Conservation (phyloP, 2,113 vertebrate genomes). For the Thunnus maccoyii region DNA sequence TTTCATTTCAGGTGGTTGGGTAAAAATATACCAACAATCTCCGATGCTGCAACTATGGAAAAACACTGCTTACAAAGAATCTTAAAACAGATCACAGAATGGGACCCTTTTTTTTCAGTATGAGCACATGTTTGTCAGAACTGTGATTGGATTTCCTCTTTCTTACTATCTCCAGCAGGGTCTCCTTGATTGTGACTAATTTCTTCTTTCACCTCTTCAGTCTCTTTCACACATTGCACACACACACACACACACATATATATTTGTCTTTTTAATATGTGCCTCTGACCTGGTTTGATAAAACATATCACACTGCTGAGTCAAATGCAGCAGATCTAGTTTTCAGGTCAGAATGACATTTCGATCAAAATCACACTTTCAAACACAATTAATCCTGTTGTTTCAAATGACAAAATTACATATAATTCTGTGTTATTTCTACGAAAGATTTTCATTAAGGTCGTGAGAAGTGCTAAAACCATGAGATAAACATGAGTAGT, state of each 20-base stretch:
- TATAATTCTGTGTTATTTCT: not conserved
- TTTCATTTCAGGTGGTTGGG: not conserved
- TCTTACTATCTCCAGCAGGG: not conserved
- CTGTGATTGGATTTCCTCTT: not conserved
- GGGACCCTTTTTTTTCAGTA: not conserved
- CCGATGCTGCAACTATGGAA: too few relatives aligned
- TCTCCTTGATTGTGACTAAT: not conserved
- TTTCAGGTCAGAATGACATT: too few relatives aligned
- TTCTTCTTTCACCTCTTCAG: not conserved
- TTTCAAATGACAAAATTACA: not conserved
- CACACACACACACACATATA: too few relatives aligned
- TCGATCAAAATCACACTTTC: too few relatives aligned
- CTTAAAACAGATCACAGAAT: conserved; percentile 8
- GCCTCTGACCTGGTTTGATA: too few relatives aligned
- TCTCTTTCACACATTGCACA: not conserved
- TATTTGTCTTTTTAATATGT: too few relatives aligned
- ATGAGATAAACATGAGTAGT: conserved; percentile 29
- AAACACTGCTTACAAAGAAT: too few relatives aligned
- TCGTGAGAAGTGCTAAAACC: conserved; percentile 9
- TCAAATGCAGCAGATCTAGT: too few relatives aligned
- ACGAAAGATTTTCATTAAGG: not conserved
- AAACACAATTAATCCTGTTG: too few relatives aligned
- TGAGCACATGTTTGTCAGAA: not conserved
- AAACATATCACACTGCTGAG: not conserved
- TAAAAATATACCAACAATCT: not conserved